Evolutionary conservation across 2,113 vertebrate genomes (phyloP), one percentile per base, ranked within the genome.

Genomic region (Genyomyrus donnyi): DNA sequence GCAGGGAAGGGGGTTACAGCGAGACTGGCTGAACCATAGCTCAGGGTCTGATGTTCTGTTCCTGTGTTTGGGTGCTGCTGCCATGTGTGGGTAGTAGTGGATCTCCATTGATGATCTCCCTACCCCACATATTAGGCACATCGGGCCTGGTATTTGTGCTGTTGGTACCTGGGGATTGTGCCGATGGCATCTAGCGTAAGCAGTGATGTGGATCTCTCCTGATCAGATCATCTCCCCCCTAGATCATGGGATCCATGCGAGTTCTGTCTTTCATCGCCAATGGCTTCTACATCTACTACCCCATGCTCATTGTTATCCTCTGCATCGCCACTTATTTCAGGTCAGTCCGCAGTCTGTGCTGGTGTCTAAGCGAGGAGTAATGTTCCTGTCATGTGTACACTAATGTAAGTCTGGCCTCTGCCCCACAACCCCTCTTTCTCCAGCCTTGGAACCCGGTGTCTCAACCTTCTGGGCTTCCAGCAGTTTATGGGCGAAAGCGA

Each of bases 251-350:
- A 46, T 99, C 98, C 1, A 98, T 99, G 98, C 96, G 90, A 45
- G 98, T 99, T 7, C 95, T 99, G 4, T 97, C 97, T 31, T 98
- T 99, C 91, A 97, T 99, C 89, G 98, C 98, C 84, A 97, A 99
- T 90, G 98, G 97, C 31, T 99, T 99, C 95, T 99, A 99, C 92
- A 99, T 99, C 93, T 99, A 99, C 93, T 99, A 99, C 91, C 98
- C 98, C 88, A 99, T 99, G 97, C 94, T 99, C 93, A 98, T 99
- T 5, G 96, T 99, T n/a, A 96, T 99, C 94, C 98, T 99, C 83
- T 99, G 98, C 91, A 97, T 99, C 91, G 98, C 98, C 90, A 99
- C 98, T 1, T 99, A 99, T 93, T 99, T 99, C 93, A 99, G 97
- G 98, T 99, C 91, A 95, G 95, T 39, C 39, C 50, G 0, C 42